A percentile compares a stretch with the other conserved stretches of the same genome.
phyloP scores from a whole-genome alignment of 2,113 vertebrate genomes.

The Microcebus tavaratra region DNA sequence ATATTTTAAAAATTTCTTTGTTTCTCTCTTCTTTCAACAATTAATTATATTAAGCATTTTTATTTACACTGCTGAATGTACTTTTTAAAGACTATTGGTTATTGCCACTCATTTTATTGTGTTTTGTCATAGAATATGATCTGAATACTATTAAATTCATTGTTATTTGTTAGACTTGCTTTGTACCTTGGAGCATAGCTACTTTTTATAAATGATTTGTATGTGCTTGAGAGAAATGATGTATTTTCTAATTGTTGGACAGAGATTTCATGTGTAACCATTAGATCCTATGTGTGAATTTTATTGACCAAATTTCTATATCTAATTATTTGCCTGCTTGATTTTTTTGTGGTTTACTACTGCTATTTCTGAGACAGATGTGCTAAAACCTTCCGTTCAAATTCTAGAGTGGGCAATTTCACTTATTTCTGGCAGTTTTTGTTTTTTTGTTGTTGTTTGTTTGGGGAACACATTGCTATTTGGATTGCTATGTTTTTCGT shows the following conservation, averaged over 20 bases:
- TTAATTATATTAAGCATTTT: neutral
- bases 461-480: neutral
- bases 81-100: neutral
- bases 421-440: neutral
- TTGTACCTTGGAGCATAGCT: neutral
- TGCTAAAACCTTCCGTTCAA: neutral
- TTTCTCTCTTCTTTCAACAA: neutral
- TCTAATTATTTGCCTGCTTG: neutral
- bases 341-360: neutral
- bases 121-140: neutral
- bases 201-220: neutral
- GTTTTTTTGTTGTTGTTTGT: neutral
- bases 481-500: neutral
- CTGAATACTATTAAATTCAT: neutral
- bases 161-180: neutral
- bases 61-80: neutral
- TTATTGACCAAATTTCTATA: neutral
- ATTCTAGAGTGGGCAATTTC: neutral
- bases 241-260: neutral
- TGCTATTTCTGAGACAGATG: neutral
- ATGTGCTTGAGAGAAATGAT: neutral
- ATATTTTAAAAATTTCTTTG: neutral
- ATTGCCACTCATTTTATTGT: neutral
- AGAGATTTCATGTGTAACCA: neutral
- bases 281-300: slow-evolving; percentile 29